Percentiles rank a stretch among this genome's conserved stretches.
Evolutionary conservation across 2,113 vertebrate genomes (phyloP).

Genomic region (Chelonoidis abingdonii): DNA sequence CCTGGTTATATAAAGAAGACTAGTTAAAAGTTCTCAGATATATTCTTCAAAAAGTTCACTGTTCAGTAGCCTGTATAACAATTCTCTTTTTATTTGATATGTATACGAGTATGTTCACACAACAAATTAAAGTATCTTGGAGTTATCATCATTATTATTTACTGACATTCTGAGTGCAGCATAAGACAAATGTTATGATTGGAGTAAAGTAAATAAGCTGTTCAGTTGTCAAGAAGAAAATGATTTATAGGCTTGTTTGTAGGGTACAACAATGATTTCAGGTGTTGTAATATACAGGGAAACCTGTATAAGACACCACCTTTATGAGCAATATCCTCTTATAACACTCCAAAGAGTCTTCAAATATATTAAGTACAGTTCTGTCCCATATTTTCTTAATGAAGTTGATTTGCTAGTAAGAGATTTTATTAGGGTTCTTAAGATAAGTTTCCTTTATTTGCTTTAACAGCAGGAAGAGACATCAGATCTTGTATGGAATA

Average conservation of each 20-base stretch:
- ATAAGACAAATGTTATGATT: not conserved
- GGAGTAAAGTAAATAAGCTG: not conserved
- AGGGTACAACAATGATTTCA: not conserved
- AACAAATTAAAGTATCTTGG: not conserved
- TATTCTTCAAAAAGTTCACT: not conserved
- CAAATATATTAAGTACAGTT: constrained; percentile 8
- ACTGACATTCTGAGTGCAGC: constrained; percentile 11
- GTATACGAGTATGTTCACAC: not conserved
- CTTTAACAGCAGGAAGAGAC: not conserved
- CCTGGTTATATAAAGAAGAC: not conserved
- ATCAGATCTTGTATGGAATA: not conserved
- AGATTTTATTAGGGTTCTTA: not conserved
- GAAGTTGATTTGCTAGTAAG: not conserved
- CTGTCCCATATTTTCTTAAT: not conserved
- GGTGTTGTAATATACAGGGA: constrained; percentile 8
- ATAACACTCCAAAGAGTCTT: not conserved
- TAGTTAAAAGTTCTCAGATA: not conserved
- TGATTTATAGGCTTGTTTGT: not conserved
- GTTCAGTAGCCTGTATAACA: not conserved
- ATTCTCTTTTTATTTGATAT: not conserved
- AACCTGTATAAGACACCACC: constrained; percentile 27
- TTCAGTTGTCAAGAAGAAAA: not conserved
- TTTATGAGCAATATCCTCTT: constrained; percentile 27
- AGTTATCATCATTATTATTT: not conserved
- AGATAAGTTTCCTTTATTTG: not conserved